Conservation (phyloP, 2,113 vertebrate species). For the human region DNA sequence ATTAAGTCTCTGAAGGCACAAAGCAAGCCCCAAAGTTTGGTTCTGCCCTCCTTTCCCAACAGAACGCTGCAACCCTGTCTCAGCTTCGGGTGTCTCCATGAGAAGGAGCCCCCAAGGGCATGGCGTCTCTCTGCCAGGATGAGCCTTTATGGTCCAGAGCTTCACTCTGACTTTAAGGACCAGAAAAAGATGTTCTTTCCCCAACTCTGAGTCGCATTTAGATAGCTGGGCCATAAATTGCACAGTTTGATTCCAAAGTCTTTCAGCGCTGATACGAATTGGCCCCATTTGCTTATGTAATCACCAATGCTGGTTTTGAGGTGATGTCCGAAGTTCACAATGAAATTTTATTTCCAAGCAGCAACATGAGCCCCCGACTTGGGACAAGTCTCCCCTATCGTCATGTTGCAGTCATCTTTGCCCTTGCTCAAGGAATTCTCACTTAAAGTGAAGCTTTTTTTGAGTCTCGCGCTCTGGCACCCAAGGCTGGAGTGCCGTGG, state of each 20-base stretch:
- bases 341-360: neutral
- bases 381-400: rapidly evolving
- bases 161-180: neutral
- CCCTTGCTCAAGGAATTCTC: neutral
- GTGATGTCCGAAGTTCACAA: neutral
- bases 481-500: no score
- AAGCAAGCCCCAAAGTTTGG: neutral
- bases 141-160: neutral
- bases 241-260: neutral
- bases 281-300: neutral
- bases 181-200: neutral
- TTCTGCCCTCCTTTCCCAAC: neutral
- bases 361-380: neutral
- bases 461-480: no score
- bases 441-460: neutral
- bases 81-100: rapidly evolving
- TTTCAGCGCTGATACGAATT: neutral
- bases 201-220: neutral
- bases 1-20: neutral
- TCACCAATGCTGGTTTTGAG: neutral
- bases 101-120: rapidly evolving
- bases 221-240: neutral
- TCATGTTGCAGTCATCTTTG: neutral
- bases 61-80: rapidly evolving
- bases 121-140: rapidly evolving